A percentile compares a stretch with the other conserved stretches of the same genome.
Conservation (phyloP, 35 echinoderm and acorn worm species). For the Strongylocentrotus purpuratus region DNA sequence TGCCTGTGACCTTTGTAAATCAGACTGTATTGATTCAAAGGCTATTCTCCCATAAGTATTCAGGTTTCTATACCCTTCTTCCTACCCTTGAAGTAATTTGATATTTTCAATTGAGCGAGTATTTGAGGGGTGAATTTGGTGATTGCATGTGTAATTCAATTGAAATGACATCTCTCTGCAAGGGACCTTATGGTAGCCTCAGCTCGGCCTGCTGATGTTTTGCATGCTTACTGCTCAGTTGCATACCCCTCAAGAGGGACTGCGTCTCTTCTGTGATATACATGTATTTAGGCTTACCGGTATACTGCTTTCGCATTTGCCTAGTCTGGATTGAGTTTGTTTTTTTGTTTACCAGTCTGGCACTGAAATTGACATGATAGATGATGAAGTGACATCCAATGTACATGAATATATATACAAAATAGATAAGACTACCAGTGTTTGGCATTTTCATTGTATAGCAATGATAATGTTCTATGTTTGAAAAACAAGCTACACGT, state of each 20-base stretch:
- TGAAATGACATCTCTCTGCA: slow-evolving; percentile 1
- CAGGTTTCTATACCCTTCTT: not conserved
- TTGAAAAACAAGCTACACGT: too few species aligned
- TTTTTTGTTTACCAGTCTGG: too few species aligned
- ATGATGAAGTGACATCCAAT: too few species aligned
- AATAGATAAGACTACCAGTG: not conserved
- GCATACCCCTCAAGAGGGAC: not conserved
- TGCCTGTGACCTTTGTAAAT: not conserved
- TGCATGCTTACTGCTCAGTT: not conserved
- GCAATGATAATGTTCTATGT: too few species aligned
- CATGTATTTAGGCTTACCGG: not conserved
- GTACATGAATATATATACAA: too few species aligned
- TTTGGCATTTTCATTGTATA: too few species aligned
- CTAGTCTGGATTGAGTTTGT: not conserved
- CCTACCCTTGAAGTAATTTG: slow-evolving; percentile 16
- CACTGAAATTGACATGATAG: too few species aligned
- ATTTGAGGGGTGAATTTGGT: slow-evolving; percentile 2
- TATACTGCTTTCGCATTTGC: not conserved
- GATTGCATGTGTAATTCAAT: slow-evolving; percentile 6
- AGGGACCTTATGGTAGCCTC: not conserved
- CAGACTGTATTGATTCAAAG: not conserved
- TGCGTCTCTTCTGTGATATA: not conserved
- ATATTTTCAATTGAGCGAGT: slow-evolving; percentile 3
- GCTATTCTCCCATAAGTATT: not conserved
- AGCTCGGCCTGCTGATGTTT: not conserved